Conservation (phyloP, 2,888 invertebrate genomes). For the Apamea sordens region DNA sequence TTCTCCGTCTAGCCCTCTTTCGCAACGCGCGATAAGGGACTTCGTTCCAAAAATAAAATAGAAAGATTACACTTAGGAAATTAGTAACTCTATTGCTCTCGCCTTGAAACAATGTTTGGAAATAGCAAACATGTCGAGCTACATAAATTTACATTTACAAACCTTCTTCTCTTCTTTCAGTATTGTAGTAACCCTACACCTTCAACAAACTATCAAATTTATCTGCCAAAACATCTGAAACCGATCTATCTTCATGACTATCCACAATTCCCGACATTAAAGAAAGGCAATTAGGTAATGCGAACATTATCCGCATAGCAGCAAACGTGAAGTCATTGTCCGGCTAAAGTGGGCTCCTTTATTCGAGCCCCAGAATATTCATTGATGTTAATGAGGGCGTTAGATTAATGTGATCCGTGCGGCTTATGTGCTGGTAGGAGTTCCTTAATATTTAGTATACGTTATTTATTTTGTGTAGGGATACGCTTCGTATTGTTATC, state of each 20-base stretch:
- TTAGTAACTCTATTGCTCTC: too few species aligned
- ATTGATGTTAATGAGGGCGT: conserved; percentile 52
- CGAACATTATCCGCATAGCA: conserved; percentile 44
- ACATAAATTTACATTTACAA: too few species aligned
- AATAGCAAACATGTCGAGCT: too few species aligned
- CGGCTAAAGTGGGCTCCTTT: conserved; percentile 23
- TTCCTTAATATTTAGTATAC: not conserved
- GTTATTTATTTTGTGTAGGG: not conserved
- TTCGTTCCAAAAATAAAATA: too few species aligned
- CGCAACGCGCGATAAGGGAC: too few species aligned
- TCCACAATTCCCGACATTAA: conserved; percentile 14
- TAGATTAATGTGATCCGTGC: conserved; percentile 45
- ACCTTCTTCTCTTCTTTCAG: not conserved
- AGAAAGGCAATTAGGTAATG: conserved; percentile 40
- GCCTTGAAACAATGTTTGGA: too few species aligned
- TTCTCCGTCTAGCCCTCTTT: too few species aligned
- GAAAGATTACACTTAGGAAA: too few species aligned
- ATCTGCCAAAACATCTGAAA: not conserved
- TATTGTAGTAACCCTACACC: not conserved
- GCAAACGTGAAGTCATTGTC: conserved; percentile 44
- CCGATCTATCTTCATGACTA: conserved; percentile 20
- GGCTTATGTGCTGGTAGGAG: conserved; percentile 5
- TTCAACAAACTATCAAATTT: not conserved
- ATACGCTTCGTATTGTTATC: not conserved
- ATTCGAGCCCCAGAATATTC: conserved; percentile 52